These are phyloP conservation scores for Euplexia lucipara DNA, from an alignment of 2,888 invertebrate genomes.

Conservation along the genomic window DNA sequence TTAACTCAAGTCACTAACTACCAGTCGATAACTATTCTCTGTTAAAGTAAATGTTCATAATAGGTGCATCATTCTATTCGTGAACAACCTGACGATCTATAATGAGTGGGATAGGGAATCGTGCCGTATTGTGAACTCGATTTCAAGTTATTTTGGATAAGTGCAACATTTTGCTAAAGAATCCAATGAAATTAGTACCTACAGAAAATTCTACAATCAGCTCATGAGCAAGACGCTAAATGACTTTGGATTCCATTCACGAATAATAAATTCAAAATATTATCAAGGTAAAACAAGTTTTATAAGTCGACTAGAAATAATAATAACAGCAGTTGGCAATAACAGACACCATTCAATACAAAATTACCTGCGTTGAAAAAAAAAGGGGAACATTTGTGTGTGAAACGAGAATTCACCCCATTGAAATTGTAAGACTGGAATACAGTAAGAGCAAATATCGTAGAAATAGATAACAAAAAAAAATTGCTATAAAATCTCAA, in stretches of 20 bases:
- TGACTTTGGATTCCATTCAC: slow-evolving; percentile 10
- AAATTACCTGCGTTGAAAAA: slow-evolving; percentile 37
- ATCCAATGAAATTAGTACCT: not conserved
- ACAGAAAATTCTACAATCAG: slow-evolving; percentile 1
- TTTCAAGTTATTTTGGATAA: slow-evolving; percentile 5
- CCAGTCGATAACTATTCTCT: too few species aligned
- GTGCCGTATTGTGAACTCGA: not conserved
- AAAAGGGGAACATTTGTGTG: slow-evolving; percentile 13
- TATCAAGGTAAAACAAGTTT: slow-evolving; percentile 19
- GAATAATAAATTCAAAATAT: slow-evolving; percentile 29
- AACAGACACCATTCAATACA: slow-evolving; percentile 22
- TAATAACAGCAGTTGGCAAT: slow-evolving; percentile 34
- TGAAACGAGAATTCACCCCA: slow-evolving; percentile 28
- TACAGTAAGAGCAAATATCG: too few species aligned
- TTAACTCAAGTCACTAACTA: not conserved
- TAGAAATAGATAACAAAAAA: too few species aligned
- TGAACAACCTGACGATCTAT: not conserved
- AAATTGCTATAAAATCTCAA: slow-evolving; percentile 1
- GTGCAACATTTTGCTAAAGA: not conserved
- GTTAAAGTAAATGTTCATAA: not conserved
- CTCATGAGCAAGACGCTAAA: not conserved
- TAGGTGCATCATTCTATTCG: not conserved
- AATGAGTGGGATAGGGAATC: not conserved
- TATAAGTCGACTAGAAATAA: slow-evolving; percentile 16
- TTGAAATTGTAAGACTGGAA: slow-evolving; percentile 26